Evolutionary conservation across 1,140 invertebrate genomes (phyloP), one percentile per base, ranked within the genome.

Genomic region (Papilio aristodemus): DNA sequence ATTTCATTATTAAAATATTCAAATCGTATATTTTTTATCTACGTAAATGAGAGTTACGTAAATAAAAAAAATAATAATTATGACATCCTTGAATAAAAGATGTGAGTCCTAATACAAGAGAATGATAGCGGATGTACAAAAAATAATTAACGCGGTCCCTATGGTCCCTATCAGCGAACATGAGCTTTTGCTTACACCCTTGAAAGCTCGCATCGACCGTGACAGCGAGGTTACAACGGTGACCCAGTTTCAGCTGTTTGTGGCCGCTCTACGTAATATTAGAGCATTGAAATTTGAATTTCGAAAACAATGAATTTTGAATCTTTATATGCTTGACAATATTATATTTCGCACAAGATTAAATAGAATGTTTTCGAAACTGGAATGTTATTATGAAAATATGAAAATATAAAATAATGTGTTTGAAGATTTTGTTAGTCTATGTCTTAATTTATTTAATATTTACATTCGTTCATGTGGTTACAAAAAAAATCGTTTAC

Each of bases 181-280:
- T 54, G 46, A 54, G 19, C 46, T 22, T 54, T 54, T 54, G 17
- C 17, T 54, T 19, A n/a, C 57, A 60, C 59, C 59, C 27, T 62
- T 62, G 59, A 62, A 62, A 62, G 59, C 59, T 62, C 59, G 59
- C 59, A 62, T 62, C 36, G 59, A 62, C 59, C 36, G 59, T 38
- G 59, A 62, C 14, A 38, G 59, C 27, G 59, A 62, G 59, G 59
- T 38, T 36, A 38, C 8, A n/a, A 37, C 32, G 32, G 36, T 62
- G 27, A 62, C 59, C 59, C 32, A 62, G 27, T 62, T 62, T 39
- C 7, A 62, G 36, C 32, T 36, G 59, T 60, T 54, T 54, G 46
- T 13, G 46, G 46, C 46, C 46, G 46, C 0, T 54, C 46, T 11
- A 54, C 2, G 17, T 54, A 54, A 54, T 54, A 22, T 54, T 54